These are phyloP conservation scores for Gadopsis marmoratus DNA, from an alignment of 2,797 vertebrate genomes.

Conservation along the genomic window DNA sequence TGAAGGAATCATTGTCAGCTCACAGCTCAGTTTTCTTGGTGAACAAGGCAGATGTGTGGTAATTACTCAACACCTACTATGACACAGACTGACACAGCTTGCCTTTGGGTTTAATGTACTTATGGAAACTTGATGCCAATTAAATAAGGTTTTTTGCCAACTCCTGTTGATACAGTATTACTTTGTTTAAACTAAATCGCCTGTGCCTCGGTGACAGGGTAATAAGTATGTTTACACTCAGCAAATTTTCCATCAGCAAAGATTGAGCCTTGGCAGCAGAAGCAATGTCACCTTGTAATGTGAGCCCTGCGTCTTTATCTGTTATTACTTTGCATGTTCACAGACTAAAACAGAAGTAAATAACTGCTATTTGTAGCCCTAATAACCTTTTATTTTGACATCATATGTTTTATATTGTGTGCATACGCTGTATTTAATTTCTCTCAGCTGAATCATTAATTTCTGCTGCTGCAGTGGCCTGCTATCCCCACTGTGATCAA, in stretches of 20 bases:
- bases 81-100: neutral
- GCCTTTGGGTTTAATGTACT: neutral
- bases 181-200: neutral
- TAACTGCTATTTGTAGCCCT: too few species aligned
- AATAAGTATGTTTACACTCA: neutral
- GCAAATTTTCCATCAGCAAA: neutral
- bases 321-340: neutral
- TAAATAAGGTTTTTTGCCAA: neutral
- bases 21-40: neutral
- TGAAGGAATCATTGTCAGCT: neutral
- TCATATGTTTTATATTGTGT: neutral
- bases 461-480: neutral
- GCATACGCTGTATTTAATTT: neutral
- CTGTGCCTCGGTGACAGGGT: neutral
- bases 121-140: neutral
- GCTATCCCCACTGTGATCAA: neutral
- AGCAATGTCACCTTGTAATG: accelerated
- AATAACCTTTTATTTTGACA: neutral
- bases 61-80: neutral
- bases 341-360: too few species aligned
- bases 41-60: neutral
- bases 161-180: neutral
- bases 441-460: neutral
- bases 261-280: neutral
- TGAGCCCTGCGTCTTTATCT: neutral